A percentile compares a stretch with the other conserved stretches of the same genome.
These are phyloP conservation scores for Chironomus striatipennis DNA, from an alignment of 1,140 invertebrate species.

Conservation along the genomic window DNA sequence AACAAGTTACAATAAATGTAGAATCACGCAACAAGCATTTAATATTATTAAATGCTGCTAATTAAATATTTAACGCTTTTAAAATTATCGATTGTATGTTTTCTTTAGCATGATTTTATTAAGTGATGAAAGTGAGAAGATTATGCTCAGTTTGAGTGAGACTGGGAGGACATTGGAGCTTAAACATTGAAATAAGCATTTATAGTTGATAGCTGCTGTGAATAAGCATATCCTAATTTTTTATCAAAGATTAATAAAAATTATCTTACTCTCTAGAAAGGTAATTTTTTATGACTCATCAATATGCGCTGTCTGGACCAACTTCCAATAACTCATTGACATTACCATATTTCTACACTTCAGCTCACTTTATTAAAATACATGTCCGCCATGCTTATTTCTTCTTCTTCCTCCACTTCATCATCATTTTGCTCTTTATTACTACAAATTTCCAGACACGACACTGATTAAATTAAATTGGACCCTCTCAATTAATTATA, in stretches of 20 bases:
- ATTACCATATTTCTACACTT: too few species aligned
- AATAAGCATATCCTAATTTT: too few species aligned
- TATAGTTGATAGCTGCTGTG: too few species aligned
- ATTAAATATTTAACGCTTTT: constrained; percentile 15
- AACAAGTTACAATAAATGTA: not conserved
- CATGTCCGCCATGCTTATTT: constrained; percentile 10
- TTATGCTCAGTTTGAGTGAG: too few species aligned
- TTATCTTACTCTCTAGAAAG: too few species aligned
- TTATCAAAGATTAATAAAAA: too few species aligned
- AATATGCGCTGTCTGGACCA: too few species aligned
- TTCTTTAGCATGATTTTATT: not conserved
- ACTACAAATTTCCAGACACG: constrained; percentile 17
- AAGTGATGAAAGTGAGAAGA: too few species aligned
- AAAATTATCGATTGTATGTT: constrained; percentile 14
- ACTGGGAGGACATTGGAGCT: too few species aligned
- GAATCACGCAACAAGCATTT: not conserved
- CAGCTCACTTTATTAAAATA: not conserved
- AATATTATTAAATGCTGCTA: constrained; percentile 11
- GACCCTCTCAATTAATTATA: constrained; percentile 21
- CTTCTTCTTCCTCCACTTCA: not conserved
- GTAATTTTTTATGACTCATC: too few species aligned
- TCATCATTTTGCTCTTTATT: not conserved
- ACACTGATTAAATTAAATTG: constrained; percentile 16
- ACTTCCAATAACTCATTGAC: too few species aligned
- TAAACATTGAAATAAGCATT: too few species aligned